These are phyloP conservation scores for Antedon mediterranea DNA, from an alignment of 53 echinoderm and acorn worm species.

Conservation along the genomic window DNA sequence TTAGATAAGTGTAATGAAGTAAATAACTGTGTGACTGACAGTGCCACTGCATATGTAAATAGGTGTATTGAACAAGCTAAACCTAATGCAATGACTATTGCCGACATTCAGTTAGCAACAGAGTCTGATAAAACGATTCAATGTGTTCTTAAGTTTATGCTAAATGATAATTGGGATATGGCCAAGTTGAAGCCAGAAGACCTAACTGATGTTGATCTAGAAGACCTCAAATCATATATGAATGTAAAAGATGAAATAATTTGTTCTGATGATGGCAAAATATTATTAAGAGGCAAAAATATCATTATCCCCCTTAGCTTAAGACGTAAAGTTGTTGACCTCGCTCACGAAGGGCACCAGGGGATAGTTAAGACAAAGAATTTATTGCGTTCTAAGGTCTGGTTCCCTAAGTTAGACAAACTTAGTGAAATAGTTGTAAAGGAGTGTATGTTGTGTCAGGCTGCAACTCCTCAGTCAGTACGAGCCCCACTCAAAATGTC, in stretches of 20 bases:
- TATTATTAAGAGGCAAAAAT: neutral
- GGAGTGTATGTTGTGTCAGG: neutral
- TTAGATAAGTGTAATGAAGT: neutral
- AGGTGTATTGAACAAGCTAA: neutral
- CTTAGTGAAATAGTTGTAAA: neutral
- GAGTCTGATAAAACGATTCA: constrained; percentile 21
- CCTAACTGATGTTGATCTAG: neutral
- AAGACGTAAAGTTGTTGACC: neutral
- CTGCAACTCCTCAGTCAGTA: neutral
- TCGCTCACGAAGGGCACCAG: neutral
- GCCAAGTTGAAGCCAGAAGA: no score
- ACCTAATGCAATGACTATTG: neutral
- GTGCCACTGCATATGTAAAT: constrained; percentile 5
- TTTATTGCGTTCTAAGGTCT: neutral
- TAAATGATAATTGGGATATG: neutral
- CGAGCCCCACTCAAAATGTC: neutral
- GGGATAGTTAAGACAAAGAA: neutral
- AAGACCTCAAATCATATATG: neutral
- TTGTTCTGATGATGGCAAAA: neutral
- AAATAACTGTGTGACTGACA: constrained; percentile 32
- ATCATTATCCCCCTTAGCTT: neutral
- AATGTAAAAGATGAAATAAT: neutral
- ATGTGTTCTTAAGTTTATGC: constrained; percentile 8
- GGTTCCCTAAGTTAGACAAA: neutral
- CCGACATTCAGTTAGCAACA: constrained; percentile 15